Percentiles rank a stretch among this genome's conserved stretches.
Evolutionary conservation across 64 coral and sea anemone species (phyloP).

Genomic region (Astreopora myriophthalma): DNA sequence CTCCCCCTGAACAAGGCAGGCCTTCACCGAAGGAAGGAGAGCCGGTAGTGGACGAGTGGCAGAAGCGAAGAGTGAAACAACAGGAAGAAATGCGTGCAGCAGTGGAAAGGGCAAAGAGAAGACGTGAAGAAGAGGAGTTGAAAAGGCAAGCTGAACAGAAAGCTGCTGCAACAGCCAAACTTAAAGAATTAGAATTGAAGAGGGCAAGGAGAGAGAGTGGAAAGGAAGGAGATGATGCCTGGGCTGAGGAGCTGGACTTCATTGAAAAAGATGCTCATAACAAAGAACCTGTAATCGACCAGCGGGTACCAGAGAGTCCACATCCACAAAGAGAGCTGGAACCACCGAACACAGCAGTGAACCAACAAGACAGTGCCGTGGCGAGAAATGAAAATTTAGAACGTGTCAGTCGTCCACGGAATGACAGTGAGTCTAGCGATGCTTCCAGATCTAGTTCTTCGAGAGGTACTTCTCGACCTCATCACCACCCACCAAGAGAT

Average conservation of each 20-base stretch:
- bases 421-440: slow-evolving; percentile 94
- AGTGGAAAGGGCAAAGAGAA: slow-evolving; percentile 88
- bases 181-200: slow-evolving; percentile 77
- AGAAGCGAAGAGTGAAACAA: slow-evolving; percentile 46
- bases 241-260: slow-evolving; percentile 19
- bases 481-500: slow-evolving; percentile 72
- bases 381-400: slow-evolving; percentile 35
- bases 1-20: not conserved
- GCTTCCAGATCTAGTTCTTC: slow-evolving; percentile 77
- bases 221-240: slow-evolving; percentile 35
- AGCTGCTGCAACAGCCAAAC: slow-evolving; percentile 78
- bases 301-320: not conserved
- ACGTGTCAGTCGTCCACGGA: slow-evolving; percentile 35
- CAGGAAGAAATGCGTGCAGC: slow-evolving; percentile 83
- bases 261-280: not conserved
- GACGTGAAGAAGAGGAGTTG: slow-evolving; percentile 82
- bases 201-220: slow-evolving; percentile 28
- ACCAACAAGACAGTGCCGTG: slow-evolving; percentile 36
- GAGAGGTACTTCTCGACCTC: slow-evolving; percentile 52
- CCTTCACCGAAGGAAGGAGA: slow-evolving; percentile 15
- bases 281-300: not conserved
- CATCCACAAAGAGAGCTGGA: not conserved
- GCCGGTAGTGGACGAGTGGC: slow-evolving; percentile 43
- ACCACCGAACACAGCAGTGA: slow-evolving; percentile 5
- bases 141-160: slow-evolving; percentile 58